A percentile compares a stretch with the other conserved stretches of the same genome.
Conservation (phyloP, 2,888 invertebrate genomes). For the Stenodera caucasica region DNA sequence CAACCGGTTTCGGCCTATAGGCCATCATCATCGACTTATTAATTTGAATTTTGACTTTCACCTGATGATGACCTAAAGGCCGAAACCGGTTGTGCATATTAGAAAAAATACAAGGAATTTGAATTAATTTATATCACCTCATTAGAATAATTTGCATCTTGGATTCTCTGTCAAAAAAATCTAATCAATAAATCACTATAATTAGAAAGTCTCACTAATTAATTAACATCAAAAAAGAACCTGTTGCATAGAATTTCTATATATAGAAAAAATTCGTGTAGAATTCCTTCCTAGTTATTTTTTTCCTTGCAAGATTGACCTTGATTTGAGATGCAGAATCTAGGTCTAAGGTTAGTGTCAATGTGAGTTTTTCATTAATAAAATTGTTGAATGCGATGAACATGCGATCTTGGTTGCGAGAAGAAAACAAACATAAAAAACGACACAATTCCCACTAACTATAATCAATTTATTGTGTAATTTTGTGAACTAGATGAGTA, state of each 20-base stretch:
- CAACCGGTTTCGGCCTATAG: too few species aligned
- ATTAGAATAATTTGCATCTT: too few species aligned
- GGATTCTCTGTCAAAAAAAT: too few species aligned
- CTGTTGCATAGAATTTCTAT: neutral
- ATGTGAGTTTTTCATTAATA: neutral
- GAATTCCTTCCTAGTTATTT: too few species aligned
- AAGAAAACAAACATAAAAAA: neutral
- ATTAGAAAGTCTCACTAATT: neutral
- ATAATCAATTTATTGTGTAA: neutral
- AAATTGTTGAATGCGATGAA: neutral
- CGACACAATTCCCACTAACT: slow-evolving; percentile 4
- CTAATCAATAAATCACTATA: neutral
- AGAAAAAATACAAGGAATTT: too few species aligned
- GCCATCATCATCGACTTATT: too few species aligned
- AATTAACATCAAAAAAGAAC: too few species aligned
- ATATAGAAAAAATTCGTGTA: too few species aligned
- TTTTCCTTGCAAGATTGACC: neutral
- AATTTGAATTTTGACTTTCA: too few species aligned
- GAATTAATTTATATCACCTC: too few species aligned
- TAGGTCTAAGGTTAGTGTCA: slow-evolving; percentile 5
- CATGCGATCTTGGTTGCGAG: neutral
- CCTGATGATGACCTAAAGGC: too few species aligned
- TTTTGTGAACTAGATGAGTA: neutral
- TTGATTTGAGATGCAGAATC: slow-evolving; percentile 4
- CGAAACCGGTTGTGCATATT: too few species aligned